Base-by-base conservation (phyloP, 2,797 vertebrate species). In the Harpagifer antarcticus region DNA sequence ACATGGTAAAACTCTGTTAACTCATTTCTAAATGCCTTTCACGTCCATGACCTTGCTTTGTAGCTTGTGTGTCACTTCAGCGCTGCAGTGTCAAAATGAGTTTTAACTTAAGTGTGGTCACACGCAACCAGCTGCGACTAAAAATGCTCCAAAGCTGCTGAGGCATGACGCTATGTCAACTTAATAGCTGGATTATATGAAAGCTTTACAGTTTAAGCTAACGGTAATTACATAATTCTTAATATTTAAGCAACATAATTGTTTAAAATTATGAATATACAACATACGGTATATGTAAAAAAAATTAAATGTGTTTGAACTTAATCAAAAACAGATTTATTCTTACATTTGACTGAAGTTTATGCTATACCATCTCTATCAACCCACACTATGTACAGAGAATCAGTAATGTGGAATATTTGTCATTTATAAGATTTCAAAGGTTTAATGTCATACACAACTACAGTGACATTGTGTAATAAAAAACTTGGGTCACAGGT, bases 31-130 rank as follows among this genome's bases (percentile, higher is more conserved):
- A 9, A 73, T 74, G 45, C 63, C 47, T 69, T 71, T 47, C 42
- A 59, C 19, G 6, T 47, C 45, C 49, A 23, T 40, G 60, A 74
- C 64, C 75, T 76, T 65, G 49, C 72, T 75, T 72, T 84, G 15
- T 20, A 77, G 54, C 72, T 58, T 74, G 52, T 68, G 66, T 82
- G 77, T 49, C 67, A 72, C 59, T 84, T 82, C 40, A 45, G 57
- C 65, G 11, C 63, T 57, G 48, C 40, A 3, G 62, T 69, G 65
- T 60, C 20, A 74, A 63, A 82, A 60, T 53, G 43, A 62, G 53
- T 72, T 74, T 72, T 49, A 56, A 69, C 53, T 47, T 27, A 19
- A 71, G 68, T 43, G 61, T 45, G 31, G 63, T 50, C 23, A 52
- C 16, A 61, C 4, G 3, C 44, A 74, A 74, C 47, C 3, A 61